Evolutionary conservation across 2,113 vertebrate species (phyloP), one percentile per base, ranked within the genome.

Genomic region (Bostrychus sinensis): DNA sequence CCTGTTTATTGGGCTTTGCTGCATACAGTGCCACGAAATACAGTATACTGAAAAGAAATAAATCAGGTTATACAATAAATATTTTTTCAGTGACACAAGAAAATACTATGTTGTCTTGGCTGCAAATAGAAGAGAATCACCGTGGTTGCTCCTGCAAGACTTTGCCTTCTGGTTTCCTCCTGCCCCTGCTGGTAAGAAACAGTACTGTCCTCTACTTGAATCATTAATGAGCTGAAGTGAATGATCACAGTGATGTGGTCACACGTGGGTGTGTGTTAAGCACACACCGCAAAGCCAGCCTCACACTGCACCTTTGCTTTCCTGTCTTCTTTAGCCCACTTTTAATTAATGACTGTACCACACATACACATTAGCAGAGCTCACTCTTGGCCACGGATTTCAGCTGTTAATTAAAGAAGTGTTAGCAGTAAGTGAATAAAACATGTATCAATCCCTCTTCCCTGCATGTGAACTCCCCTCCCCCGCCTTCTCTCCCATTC

Each of bases 341-440:
- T 61, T 48, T 80, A 63, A 75, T 66, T 73, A 78, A 77, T 75
- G 73, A 56, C 53, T 53, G 34, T 45, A 42, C 66, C 38, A 38
- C 59, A 71, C 68, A 58, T 53, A 45, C 45, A 71, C 61, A 41
- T 55, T 23, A 5, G 20, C 57, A 61, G 60, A 16, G 54, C 62
- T 70, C 70, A 77, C 58, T 59, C 70, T 38, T 7, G 2, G 51
- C 46, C 70, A 50, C 25, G 38, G 45, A 59, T 71, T 68, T 62
- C 20, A 68, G 76, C 45, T 10, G 22, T 67, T 83, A 80, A 88
- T 80, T 81, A 83, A 79, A 81, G 72, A 53, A 63, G 70, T 38
- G 46, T 80, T 78, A 75, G 56, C 41, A 1, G 61, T 55, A 67
- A 72, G 74, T 81, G 75, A 81, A 83, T 81, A 79, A 84, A 86